These are phyloP conservation scores for Anser brachyrhynchus DNA, from an alignment of 2,113 vertebrate genomes.

Conservation along the genomic window DNA sequence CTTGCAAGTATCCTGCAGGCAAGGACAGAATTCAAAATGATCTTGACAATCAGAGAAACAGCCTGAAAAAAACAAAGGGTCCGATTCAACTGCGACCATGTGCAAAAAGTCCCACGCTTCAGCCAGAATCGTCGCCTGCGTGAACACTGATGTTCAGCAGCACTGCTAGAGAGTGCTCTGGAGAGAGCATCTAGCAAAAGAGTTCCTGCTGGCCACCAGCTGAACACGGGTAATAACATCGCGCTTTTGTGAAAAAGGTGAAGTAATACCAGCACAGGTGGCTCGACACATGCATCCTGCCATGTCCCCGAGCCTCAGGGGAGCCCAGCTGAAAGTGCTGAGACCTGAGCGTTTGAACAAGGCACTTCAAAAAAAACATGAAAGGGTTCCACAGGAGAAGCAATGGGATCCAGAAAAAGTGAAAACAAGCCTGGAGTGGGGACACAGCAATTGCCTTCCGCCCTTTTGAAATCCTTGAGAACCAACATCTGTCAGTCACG, in stretches of 20 bases:
- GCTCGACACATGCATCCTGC: neutral
- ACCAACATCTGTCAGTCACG: neutral
- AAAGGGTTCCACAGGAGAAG: neutral
- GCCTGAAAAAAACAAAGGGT: conserved; percentile 59
- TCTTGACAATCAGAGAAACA: conserved; percentile 48
- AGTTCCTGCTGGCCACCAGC: neutral
- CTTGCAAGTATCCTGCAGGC: conserved; percentile 58
- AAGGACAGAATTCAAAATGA: conserved; percentile 68
- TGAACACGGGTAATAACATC: accelerated
- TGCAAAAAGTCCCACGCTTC: conserved; percentile 28
- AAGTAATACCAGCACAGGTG: neutral
- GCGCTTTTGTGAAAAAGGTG: neutral
- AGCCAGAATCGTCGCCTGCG: neutral
- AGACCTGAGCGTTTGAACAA: neutral
- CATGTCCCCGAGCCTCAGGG: neutral
- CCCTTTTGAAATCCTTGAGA: neutral
- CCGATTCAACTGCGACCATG: conserved; percentile 27
- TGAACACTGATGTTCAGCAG: neutral
- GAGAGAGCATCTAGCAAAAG: neutral
- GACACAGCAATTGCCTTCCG: neutral
- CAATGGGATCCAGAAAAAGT: neutral
- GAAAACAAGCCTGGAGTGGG: neutral
- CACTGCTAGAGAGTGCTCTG: neutral
- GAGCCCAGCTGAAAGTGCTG: neutral
- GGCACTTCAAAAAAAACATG: neutral